Evolutionary conservation across 2,888 invertebrate species (phyloP).

Genomic region (Drosophila austrosaltans): DNA sequence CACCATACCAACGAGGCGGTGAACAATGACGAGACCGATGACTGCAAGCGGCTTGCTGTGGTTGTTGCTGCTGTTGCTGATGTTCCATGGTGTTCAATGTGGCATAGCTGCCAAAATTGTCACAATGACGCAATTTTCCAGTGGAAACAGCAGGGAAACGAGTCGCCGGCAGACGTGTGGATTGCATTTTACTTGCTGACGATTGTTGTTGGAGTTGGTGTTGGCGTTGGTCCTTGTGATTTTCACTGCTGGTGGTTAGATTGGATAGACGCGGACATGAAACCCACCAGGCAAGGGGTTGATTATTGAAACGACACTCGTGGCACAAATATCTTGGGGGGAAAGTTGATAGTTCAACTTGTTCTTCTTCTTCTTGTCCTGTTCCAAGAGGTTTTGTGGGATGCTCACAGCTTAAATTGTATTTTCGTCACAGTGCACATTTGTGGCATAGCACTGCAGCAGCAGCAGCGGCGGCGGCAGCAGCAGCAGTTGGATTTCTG

Average conservation of each 20-base stretch:
- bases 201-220: slow-evolving; percentile 44
- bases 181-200: slow-evolving; percentile 43
- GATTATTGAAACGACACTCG: slow-evolving; percentile 82
- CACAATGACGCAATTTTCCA: slow-evolving; percentile 63
- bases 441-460: slow-evolving; percentile 78
- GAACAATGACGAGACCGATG: slow-evolving; percentile 50
- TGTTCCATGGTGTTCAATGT: slow-evolving; percentile 66
- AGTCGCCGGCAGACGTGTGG: slow-evolving; percentile 49
- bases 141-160: slow-evolving; percentile 52
- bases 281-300: slow-evolving; percentile 83
- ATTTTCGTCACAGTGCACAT: slow-evolving; percentile 83
- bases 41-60: slow-evolving; percentile 45
- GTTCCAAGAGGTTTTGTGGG: slow-evolving; percentile 45
- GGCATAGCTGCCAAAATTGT: slow-evolving; percentile 77
- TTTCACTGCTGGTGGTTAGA: slow-evolving; percentile 65
- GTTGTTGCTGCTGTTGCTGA: slow-evolving; percentile 52
- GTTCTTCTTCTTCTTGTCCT: neutral
- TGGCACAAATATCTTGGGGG: slow-evolving; percentile 80
- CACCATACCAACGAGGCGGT: slow-evolving; percentile 42
- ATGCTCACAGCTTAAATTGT: slow-evolving; percentile 80
- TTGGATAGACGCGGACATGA: slow-evolving; percentile 82
- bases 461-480: neutral
- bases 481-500: neutral
- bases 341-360: slow-evolving; percentile 22
- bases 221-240: slow-evolving; percentile 55